Percentiles rank a stretch among this genome's conserved stretches.
Evolutionary conservation across 2,888 invertebrate species (phyloP).

Genomic region (Nomada fucata): DNA sequence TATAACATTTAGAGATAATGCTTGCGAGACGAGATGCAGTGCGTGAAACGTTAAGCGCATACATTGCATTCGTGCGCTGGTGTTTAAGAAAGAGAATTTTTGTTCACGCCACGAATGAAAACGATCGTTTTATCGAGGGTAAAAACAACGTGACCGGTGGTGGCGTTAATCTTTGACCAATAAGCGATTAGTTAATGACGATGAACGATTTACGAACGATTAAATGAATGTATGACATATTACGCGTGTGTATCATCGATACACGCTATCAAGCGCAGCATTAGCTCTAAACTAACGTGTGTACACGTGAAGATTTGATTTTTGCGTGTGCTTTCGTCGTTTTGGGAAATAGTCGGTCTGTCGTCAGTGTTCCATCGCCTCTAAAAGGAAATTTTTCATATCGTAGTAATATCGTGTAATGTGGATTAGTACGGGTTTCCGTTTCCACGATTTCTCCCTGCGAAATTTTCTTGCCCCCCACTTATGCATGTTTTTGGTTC

Average conservation of each 20-base stretch:
- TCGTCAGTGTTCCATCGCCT: slow-evolving; percentile 5
- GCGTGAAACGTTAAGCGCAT: too few relatives aligned
- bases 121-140: not conserved
- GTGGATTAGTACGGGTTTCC: slow-evolving; percentile 24
- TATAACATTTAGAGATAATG: slow-evolving; percentile 72
- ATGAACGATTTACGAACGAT: slow-evolving; percentile 20
- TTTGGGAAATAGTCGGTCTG: slow-evolving; percentile 13
- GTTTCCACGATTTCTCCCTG: slow-evolving; percentile 38
- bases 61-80: slow-evolving; percentile 3
- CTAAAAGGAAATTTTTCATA: too few relatives aligned
- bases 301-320: slow-evolving; percentile 42
- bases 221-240: slow-evolving; percentile 12
- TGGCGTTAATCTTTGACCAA: slow-evolving; percentile 50
- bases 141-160: slow-evolving; percentile 8
- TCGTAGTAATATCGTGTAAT: not conserved
- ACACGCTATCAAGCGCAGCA: slow-evolving; percentile 57
- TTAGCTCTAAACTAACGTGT: slow-evolving; percentile 70
- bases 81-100: not conserved
- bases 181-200: slow-evolving; percentile 38
- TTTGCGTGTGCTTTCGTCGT: slow-evolving; percentile 29
- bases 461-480: too few relatives aligned
- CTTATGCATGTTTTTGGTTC: too few relatives aligned
- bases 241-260: slow-evolving; percentile 10
- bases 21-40: slow-evolving; percentile 43
- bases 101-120: slow-evolving; percentile 50